Evolutionary conservation across 2,113 vertebrate genomes (phyloP), one percentile per base, ranked within the genome.

Genomic region (Nothobranchius furzeri): DNA sequence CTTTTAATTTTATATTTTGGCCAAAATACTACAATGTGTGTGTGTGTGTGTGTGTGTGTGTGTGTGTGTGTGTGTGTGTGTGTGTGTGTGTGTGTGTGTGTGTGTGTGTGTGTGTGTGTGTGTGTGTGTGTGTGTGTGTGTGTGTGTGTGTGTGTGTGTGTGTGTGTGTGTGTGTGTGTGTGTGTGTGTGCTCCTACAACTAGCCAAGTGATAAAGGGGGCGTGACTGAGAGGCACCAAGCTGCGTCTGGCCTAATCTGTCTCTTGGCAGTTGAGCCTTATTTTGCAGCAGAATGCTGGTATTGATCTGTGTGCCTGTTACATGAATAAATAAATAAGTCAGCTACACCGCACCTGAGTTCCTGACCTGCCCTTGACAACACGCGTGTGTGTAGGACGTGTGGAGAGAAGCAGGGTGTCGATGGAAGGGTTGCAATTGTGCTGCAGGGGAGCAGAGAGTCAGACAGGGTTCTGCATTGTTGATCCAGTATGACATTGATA

Each of bases 401-500:
- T 63, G 53, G 55, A 68, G 70, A 61, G 77, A 65, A 56, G 60
- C 20, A 11, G 56, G 56, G n/a, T 64, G 71, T 49, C n/a, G 70
- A 74, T 78, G 70, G 78, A 83, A 70, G 82, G 79, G 81, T 83
- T 75, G 79, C 67, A 75, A 70, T 79, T 57, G 79, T 85, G 89
- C 81, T 88, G 83, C 80, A 81, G 87, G 84, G 89, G 84, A 90
- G 80, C 75, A 79, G 80, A 66, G 70, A 90, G 82, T 82, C 86
- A 77, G 69, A 77, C 78, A 85, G 73, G 85, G 91, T 92, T 94
- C 92, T 93, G 92, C 92, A 92, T 92, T 94, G 93, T 91, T 93
- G 93, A 94, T 93, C 90, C 90, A 88, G 85, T 88, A 81, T 94
- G 93, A 92, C 93, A 91, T 91, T 94, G 93, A 94, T 90, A 88